Base-by-base conservation (phyloP, 1,140 invertebrate species). In the Sipha flava region DNA sequence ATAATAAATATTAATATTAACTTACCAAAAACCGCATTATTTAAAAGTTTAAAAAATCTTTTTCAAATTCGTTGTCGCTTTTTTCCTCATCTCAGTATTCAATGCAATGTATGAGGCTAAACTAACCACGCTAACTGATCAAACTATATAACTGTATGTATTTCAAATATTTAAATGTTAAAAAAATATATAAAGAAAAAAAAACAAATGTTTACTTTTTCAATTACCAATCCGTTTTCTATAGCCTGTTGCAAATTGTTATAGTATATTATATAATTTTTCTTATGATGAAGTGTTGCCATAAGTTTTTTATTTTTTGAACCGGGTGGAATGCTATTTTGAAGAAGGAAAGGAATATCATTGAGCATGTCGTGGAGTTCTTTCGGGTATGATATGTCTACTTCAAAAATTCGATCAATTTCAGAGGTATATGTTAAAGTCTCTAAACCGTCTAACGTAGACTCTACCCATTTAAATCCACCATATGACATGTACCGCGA, bases 251-350 rank as follows among this genome's bases (percentile, higher is more conserved):
- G n/a, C 47, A 88, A 84, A 82, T 86, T 87, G 81, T 82, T 79
- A 84, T 87, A 87, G 83, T 88, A 88, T 62, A 88, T 84, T 57
- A 86, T 82, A 84, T 88, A 88, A 45, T 86, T 86, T 79, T 82
- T 81, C 85, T 85, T 85, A 47, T 52, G 47, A 70, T 84, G 29
- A 23, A 86, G 79, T 68, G 68, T 83, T 57, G 82, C 75, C 43
- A 85, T 31, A 77, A 86, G 80, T 81, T 86, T 86, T 31, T 18
- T 52, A 4, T 79, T 12, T 79, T 81, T 83, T 18, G 57, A 57
- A 80, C 62, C 26, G 18, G 81, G 80, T 54, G 81, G 83, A 37
- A 59, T 68, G 29, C 59, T 49, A 68, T 82, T 81, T 81, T 87
- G 84, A 57, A 85, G 84, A 79, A 83, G 83, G 31, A 87, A 83